Conservation (phyloP, 1,140 invertebrate species). For the Xylocopa sonorina region DNA sequence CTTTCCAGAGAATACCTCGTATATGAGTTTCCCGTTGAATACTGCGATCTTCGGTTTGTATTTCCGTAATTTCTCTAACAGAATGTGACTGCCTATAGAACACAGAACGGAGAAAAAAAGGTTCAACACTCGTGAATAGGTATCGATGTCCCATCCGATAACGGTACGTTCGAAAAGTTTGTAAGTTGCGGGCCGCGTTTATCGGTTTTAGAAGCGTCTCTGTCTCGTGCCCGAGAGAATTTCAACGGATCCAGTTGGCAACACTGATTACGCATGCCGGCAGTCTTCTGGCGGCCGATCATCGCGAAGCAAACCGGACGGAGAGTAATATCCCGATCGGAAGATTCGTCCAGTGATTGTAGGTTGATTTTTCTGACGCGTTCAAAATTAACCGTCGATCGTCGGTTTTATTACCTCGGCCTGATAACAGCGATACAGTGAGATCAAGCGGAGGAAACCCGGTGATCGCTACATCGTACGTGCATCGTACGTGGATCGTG, state of each 20-base stretch:
- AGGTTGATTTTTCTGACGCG: not conserved
- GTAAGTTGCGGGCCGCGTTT: too few relatives aligned
- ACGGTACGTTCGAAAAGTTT: too few relatives aligned
- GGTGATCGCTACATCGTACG: not conserved
- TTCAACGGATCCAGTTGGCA: slow-evolving; percentile 27
- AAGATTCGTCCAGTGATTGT: not conserved
- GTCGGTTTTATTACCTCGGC: too few relatives aligned
- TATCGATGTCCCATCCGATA: too few relatives aligned
- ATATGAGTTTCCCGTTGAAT: slow-evolving; percentile 99
- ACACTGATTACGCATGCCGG: slow-evolving; percentile 37
- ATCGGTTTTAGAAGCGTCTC: too few relatives aligned
- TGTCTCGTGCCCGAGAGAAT: slow-evolving; percentile 2
- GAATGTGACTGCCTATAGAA: slow-evolving; percentile 90
- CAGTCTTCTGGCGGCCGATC: slow-evolving; percentile 27
- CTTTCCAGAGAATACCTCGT: slow-evolving; percentile 98
- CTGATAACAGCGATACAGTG: too few relatives aligned
- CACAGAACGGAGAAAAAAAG: slow-evolving; percentile 36
- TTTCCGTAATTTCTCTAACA: slow-evolving; percentile 95
- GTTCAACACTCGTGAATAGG: too few relatives aligned
- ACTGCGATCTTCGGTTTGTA: slow-evolving; percentile 98
- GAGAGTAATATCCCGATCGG: slow-evolving; percentile 6
- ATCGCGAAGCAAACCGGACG: slow-evolving; percentile 18
- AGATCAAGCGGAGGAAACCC: too few relatives aligned
- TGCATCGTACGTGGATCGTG: slow-evolving; percentile 2
- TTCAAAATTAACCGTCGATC: too few relatives aligned